Evolutionary conservation across 2,888 invertebrate genomes (phyloP).

Genomic region (Tenthredo livida): DNA sequence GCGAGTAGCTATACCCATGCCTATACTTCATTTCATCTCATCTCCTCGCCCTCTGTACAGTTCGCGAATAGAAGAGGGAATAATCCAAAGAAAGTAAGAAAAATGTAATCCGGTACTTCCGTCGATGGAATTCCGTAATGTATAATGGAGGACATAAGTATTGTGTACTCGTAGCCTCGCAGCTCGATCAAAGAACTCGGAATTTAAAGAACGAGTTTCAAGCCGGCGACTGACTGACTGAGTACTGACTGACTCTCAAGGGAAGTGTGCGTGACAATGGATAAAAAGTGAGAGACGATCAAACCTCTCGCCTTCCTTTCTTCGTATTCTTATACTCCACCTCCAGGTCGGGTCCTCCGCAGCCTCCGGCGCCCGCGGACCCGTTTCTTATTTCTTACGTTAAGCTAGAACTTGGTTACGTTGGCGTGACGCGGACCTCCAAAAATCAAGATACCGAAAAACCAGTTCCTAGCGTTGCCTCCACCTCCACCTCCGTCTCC

Average conservation of each 20-base stretch:
- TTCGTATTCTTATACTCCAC: not conserved
- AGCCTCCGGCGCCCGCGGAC: constrained; percentile 32
- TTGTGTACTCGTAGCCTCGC: not conserved
- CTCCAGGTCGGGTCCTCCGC: not conserved
- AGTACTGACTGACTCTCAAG: constrained; percentile 20
- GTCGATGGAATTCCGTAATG: not conserved
- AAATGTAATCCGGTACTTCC: not conserved
- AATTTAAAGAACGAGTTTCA: constrained; percentile 29
- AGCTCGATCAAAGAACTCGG: not conserved
- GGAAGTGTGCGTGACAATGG: constrained; percentile 43
- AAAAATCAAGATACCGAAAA: not conserved
- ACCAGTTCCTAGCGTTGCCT: constrained; percentile 39
- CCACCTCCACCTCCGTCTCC: constrained; percentile 52
- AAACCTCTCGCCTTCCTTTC: constrained; percentile 13
- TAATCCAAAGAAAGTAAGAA: not conserved
- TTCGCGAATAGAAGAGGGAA: not conserved
- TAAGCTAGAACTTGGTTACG: constrained; percentile 20
- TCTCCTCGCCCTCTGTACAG: not conserved
- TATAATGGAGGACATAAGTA: not conserved
- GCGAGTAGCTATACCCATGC: not conserved
- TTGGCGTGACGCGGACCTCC: constrained; percentile 1
- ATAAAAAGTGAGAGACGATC: constrained; percentile 30
- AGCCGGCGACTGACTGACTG: not conserved
- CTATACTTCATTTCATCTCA: not conserved
- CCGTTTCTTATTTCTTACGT: constrained; percentile 44